These are phyloP conservation scores for Sebastes iracundus DNA, from an alignment of 2,797 vertebrate genomes.

Conservation along the genomic window DNA sequence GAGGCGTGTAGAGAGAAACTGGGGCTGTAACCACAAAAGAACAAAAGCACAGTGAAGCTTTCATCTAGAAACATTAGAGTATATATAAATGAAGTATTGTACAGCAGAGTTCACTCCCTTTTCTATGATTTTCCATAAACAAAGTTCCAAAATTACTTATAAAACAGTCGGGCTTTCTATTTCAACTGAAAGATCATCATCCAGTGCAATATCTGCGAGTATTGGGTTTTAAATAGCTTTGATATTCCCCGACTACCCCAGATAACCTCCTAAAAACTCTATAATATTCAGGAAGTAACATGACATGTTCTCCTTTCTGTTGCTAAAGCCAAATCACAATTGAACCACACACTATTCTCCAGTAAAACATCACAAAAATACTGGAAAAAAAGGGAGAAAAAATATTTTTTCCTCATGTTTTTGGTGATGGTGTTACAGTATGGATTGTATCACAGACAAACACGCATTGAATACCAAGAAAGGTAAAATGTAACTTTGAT, in stretches of 20 bases:
- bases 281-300: not conserved
- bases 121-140: not conserved
- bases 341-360: not conserved
- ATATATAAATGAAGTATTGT: not conserved
- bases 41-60: slow-evolving; percentile 27
- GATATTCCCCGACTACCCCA: too few relatives aligned
- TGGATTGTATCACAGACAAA: not conserved
- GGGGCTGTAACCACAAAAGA: slow-evolving; percentile 69
- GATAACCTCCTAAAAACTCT: not conserved
- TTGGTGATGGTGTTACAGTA: not conserved
- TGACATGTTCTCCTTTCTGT: not conserved
- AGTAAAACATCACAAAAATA: not conserved
- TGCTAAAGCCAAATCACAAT: not conserved
- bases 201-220: not conserved
- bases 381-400: not conserved
- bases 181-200: not conserved
- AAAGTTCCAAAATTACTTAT: not conserved
- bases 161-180: not conserved
- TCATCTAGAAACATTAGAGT: not conserved
- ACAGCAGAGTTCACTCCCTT: not conserved
- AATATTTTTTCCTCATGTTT: not conserved
- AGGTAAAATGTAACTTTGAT: not conserved
- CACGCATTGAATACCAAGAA: not conserved
- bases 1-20: slow-evolving; percentile 75
- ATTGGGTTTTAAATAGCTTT: not conserved